Base-by-base conservation (phyloP, 1,140 invertebrate genomes). In the Drosophila insularis region DNA sequence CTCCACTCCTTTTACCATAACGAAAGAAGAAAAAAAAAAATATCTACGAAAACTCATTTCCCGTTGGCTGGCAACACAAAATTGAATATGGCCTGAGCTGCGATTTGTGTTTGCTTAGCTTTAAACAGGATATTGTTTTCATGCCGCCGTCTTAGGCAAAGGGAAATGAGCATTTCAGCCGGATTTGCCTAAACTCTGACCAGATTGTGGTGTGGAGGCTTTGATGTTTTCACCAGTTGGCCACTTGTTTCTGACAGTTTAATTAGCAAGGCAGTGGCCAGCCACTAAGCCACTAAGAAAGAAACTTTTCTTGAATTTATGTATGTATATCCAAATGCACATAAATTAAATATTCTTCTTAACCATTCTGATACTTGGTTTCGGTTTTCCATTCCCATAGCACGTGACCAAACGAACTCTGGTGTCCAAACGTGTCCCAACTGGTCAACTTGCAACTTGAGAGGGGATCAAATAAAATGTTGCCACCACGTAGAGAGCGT, bases 101-200 rank as follows among this genome's bases (percentile, higher is more conserved):
- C 40, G 67, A 69, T 69, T 76, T 56, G 11, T 37, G 21, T 56
- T 81, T 60, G 60, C 66, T 77, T 55, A 66, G 35, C 67, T 68
- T 75, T 68, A 68, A 71, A 74, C 81, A 85, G 81, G 81, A 85
- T 85, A 85, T 85, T 80, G 67, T 84, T 73, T 71, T 73, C 55
- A 27, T 65, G 43, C 58, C 63, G 43, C 56, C 46, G 59, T 39
- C 56, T 46, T 17, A 39, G 11, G 27, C 64, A 43, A 71, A 43
- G 60, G 74, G 81, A 85, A 85, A 85, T 80, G 77, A 74, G 81
- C 74, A 85, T 85, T 73, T 80, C 56, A 77, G 68, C 50, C 46
- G 65, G 74, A 81, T 78, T 78, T 71, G 50, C 39, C 39, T 21
- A 14, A 10, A 59, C 63, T 43, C 43, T 62, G 56, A 62, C 43